Base-by-base conservation (phyloP, 1,140 invertebrate species). In the Tetramorium parvispinum region DNA sequence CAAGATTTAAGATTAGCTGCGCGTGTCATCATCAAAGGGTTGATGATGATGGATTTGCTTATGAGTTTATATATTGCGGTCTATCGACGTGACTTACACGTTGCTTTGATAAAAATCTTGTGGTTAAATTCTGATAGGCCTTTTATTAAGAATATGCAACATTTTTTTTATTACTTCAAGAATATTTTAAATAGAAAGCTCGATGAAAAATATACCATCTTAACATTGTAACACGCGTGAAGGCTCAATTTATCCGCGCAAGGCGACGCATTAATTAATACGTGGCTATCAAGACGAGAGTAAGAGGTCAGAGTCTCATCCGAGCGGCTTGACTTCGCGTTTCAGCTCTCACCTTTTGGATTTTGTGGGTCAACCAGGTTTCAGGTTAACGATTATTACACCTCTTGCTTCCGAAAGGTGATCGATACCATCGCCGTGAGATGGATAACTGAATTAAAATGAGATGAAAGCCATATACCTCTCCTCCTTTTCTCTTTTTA, bases 381-480 rank as follows among this genome's bases (percentile, higher is more conserved):
- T 61, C 79, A 59, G 53, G 68, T 75, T 83, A 83, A 83, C 55
- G 79, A 83, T 75, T 61, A 83, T 83, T 55, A 40, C 75, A 24
- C 5, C 27, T 49, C 21, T 40, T 40, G 79, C 68, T 61, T 83
- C 68, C 79, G 53, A 75, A 83, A 73, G 68, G 53, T 83, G 68
- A 83, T 83, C 66, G 79, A 83, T 61, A 61, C 66, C 24, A 73
- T 83, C 68, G 16, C 18, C 40, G 27, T 11, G 79, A 46, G 65
- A 75, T 49, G 40, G 68, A 83, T 83, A 73, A 83, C 40, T 83
- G 79, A 83, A 83, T 83, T 83, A 75, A 83, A 83, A 83, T 75
- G 53, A 73, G 66, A 83, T 18, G 79, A 75, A 83, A 59, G 53
- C 43, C 40, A 53, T 66, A 40, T 66, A 51, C 3, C 11, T 57